Percentiles rank a stretch among this genome's conserved stretches.
These are phyloP conservation scores for Lamproptera curius DNA, from an alignment of 2,888 invertebrate species.

Conservation along the genomic window DNA sequence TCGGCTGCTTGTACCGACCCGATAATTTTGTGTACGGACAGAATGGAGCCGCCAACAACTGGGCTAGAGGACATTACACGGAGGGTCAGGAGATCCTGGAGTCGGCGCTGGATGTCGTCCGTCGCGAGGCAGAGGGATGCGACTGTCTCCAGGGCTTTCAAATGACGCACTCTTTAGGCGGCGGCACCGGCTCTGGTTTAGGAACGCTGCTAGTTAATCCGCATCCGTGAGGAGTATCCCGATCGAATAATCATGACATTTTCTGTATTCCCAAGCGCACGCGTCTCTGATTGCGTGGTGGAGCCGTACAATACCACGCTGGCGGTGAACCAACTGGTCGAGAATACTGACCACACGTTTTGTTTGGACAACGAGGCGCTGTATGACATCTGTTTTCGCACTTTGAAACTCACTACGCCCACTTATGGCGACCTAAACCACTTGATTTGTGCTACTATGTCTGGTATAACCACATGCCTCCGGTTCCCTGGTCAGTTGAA, in stretches of 20 bases:
- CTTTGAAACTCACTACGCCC: conserved; percentile 85
- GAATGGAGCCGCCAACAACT: conserved; percentile 67
- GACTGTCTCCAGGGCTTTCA: conserved; percentile 95
- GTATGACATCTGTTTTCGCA: conserved; percentile 88
- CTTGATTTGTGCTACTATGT: conserved; percentile 89
- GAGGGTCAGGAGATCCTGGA: conserved; percentile 94
- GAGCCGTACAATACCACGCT: conserved; percentile 91
- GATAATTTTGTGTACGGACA: conserved; percentile 92
- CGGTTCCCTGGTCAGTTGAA: conserved; percentile 78
- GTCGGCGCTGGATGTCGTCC: conserved; percentile 87
- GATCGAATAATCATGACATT: conserved; percentile 91
- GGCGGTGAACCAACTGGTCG: conserved; percentile 90
- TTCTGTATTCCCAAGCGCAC: conserved; percentile 88
- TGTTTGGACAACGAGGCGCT: conserved; percentile 86
- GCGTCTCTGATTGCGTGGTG: conserved; percentile 82
- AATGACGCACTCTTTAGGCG: conserved; percentile 84
- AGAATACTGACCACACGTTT: conserved; percentile 83
- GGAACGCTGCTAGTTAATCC: conserved; percentile 86
- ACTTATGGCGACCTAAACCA: conserved; percentile 90
- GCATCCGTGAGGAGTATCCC: conserved; percentile 93
- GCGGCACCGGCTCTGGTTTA: conserved; percentile 71
- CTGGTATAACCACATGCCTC: conserved; percentile 90
- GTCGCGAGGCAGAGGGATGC: conserved; percentile 92
- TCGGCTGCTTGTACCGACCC: conserved; percentile 91
- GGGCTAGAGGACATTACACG: conserved; percentile 89